These are phyloP conservation scores for Phaonia tiefii DNA, from an alignment of 2,888 invertebrate species.

Conservation along the genomic window DNA sequence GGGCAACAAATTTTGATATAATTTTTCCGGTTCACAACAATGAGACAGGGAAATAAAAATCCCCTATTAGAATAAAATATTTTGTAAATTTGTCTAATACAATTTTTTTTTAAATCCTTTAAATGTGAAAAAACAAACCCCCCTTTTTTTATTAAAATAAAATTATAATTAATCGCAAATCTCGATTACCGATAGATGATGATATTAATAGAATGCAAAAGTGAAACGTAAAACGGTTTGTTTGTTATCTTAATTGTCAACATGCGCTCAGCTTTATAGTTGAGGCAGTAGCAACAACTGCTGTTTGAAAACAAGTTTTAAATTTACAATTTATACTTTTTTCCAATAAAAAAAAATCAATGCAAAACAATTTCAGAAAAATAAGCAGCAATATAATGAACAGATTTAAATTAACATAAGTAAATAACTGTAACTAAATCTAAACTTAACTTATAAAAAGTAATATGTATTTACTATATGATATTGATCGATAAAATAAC, in stretches of 20 bases:
- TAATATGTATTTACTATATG: neutral
- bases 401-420: slow-evolving; percentile 36
- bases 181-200: slow-evolving; percentile 2
- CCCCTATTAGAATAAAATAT: no score
- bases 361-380: neutral
- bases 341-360: neutral
- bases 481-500: neutral
- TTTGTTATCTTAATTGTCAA: no score
- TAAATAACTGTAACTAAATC: slow-evolving; percentile 38
- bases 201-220: no score
- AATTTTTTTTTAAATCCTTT: no score
- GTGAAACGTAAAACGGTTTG: no score
- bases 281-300: slow-evolving; percentile 12
- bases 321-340: slow-evolving; percentile 27
- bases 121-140: no score
- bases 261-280: slow-evolving; percentile 9
- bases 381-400: neutral
- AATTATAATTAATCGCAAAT: neutral
- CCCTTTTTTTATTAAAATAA: no score
- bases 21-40: no score
- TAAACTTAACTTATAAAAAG: neutral
- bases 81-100: no score
- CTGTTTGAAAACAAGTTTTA: slow-evolving; percentile 15
- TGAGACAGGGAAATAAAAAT: no score
- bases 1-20: no score